phyloP scores from a whole-genome alignment of 2,888 invertebrate genomes.

The Dichetophora obliterata region DNA sequence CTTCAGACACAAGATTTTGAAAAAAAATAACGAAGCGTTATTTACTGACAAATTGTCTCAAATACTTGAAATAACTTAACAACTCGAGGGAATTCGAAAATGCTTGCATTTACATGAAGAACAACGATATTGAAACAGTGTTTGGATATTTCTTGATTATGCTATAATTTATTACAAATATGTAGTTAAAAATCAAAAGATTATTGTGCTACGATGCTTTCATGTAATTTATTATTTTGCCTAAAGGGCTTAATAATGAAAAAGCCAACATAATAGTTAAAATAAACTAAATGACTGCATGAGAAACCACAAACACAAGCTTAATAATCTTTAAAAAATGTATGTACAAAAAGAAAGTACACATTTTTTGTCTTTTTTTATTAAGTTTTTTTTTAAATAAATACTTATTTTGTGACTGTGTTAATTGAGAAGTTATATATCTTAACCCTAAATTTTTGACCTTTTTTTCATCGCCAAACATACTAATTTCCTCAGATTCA shows the following conservation, averaged over 20 bases:
- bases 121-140: not conserved
- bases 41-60: slow-evolving; percentile 69
- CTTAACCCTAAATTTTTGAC: no score
- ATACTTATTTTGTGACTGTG: no score
- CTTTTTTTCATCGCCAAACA: no score
- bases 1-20: slow-evolving; percentile 45
- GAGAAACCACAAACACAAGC: no score
- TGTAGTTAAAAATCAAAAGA: not conserved
- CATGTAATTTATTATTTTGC: not conserved
- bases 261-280: not conserved
- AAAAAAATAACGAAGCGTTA: slow-evolving; percentile 54
- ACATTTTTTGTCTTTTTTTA: no score
- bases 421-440: no score
- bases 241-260: not conserved
- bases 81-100: slow-evolving; percentile 48
- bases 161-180: not conserved
- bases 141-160: not conserved
- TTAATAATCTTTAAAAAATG: no score
- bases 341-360: no score
- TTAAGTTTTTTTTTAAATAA: no score
- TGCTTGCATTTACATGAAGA: not conserved
- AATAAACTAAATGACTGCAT: not conserved
- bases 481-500: no score
- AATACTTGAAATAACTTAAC: slow-evolving; percentile 63
- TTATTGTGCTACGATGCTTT: not conserved